Evolutionary conservation across 1,140 invertebrate species (phyloP), one percentile per base, ranked within the genome.

Genomic region (Drosophila ficusphila): DNA sequence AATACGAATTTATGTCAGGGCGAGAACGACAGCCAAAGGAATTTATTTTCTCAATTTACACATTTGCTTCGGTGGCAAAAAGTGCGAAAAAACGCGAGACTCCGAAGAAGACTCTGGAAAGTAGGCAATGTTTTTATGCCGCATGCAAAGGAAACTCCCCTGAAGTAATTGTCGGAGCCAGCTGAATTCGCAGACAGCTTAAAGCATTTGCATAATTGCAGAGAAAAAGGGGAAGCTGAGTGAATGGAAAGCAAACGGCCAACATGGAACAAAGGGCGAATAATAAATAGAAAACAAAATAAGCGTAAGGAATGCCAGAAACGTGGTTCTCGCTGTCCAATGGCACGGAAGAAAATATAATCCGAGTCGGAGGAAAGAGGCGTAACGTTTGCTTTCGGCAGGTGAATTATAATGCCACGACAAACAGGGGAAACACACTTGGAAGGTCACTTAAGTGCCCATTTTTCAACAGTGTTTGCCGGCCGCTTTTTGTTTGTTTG

Each of bases 281-380:
- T 65, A 65, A 62, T 48, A 65, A 65, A 65, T 25, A 39, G 61
- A 64, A 64, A 39, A 12, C 11, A 64, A 49, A 65, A 65, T 65
- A 49, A 11, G 41, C 61, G 61, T 65, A 47, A 49, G 33, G 18
- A 65, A 65, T 65, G 41, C 57, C 41, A 14, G 18, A 65, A 65
- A 62, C 61, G 57, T 61, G 58, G 23, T 14, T 9, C 25, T 16
- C 9, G 11, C 36, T 21, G 19, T 38, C 54, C 57, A 65, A 65
- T 62, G 41, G 31, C 41, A 23, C 31, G 57, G 41, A 62, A 62
- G n/a, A 38, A 33, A 56, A 27, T n/a, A 7, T 8, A 44, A 21
- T 25, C 14, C 39, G 2, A 33, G 27, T 7, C 27, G 21, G 29
- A 3, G n/a, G 41, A 53, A 38, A 29, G n/a, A 21, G 18, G 8